Evolutionary conservation across 1,140 invertebrate genomes (phyloP).

Genomic region (Plectrocnemia conspersa): DNA sequence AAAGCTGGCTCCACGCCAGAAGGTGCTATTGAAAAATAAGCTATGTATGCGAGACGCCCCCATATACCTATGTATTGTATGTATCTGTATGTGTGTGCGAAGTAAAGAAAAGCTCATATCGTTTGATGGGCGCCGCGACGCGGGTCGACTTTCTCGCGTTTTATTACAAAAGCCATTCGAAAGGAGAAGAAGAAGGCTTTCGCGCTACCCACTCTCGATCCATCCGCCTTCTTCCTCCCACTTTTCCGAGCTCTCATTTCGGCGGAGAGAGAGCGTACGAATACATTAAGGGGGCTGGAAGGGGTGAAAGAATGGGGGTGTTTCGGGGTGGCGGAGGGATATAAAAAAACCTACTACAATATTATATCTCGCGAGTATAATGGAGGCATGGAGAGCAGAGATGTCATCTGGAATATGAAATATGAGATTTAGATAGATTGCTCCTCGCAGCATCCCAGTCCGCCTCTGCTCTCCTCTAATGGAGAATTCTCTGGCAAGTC

Average conservation of each 20-base stretch:
- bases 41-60: too few relatives aligned
- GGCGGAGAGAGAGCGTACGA: slow-evolving; percentile 28
- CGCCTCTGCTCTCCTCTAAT: slow-evolving; percentile 9
- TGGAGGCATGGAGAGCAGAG: slow-evolving; percentile 29
- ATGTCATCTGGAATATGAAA: slow-evolving; percentile 37
- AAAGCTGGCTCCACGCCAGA: too few relatives aligned
- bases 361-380: slow-evolving; percentile 35
- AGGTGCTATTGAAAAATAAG: too few relatives aligned
- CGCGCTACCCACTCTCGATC: neutral
- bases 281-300: slow-evolving; percentile 35
- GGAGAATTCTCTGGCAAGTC: slow-evolving; percentile 26
- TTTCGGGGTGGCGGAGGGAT: neutral
- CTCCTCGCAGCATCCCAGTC: slow-evolving; percentile 8
- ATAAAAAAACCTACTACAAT: slow-evolving; percentile 25
- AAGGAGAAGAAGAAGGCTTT: slow-evolving; percentile 10
- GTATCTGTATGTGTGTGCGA: neutral
- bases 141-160: slow-evolving; percentile 19
- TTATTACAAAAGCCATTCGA: slow-evolving; percentile 15
- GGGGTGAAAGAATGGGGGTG: slow-evolving; percentile 21
- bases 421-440: slow-evolving; percentile 38
- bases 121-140: slow-evolving; percentile 9
- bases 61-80: neutral
- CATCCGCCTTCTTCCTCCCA: neutral
- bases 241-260: slow-evolving; percentile 30
- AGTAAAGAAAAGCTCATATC: slow-evolving; percentile 15